Base-by-base conservation (phyloP, 1,140 invertebrate species). In the Drosophila trapezifrons region DNA sequence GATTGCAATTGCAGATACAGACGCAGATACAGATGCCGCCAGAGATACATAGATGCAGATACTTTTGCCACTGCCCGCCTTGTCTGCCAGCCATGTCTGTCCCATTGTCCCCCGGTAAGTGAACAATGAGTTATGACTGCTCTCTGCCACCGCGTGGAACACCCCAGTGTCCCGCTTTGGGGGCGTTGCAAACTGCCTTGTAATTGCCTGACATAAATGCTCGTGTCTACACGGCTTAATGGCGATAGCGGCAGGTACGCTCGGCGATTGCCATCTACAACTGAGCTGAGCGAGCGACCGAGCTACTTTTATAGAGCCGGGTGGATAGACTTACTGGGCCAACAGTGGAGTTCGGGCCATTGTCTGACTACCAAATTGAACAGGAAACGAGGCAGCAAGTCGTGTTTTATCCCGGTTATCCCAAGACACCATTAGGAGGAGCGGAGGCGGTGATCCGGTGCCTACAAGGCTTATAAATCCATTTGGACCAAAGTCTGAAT, bases 151-250 rank as follows among this genome's bases (percentile, higher is more conserved):
- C 51, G 25, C 56, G 13, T 37, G 51, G 13, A 37, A 37, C 22
- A 17, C 25, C 22, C 27, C 29, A 29, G 13, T 32, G 27, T 42
- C 12, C 27, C 52, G 52, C 32, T 42, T 35, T n/a, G 51, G 60
- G 73, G 78, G 78, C 79, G 79, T 81, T 69, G 63, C 75, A 69
- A 63, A 58, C 60, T 59, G 51, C 45, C 69, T 71, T 43, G 64
- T 83, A 79, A 83, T 83, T 71, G 76, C 80, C 76, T 59, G 76
- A 60, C 80, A 70, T 63, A 76, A 79, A 71, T 77, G 65, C 74
- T 57, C 74, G 74, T 76, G 74, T 77, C 51, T 69, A 76, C 64
- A 69, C 47, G 73, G n/a, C 54, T 76, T 76, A 76, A 76, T 76
- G 49, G 74, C 47, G 47, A 70, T 69, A 76, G 42, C 54, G 42